phyloP scores from a whole-genome alignment of 2,113 vertebrate species.

The Cynoglossus semilaevis region DNA sequence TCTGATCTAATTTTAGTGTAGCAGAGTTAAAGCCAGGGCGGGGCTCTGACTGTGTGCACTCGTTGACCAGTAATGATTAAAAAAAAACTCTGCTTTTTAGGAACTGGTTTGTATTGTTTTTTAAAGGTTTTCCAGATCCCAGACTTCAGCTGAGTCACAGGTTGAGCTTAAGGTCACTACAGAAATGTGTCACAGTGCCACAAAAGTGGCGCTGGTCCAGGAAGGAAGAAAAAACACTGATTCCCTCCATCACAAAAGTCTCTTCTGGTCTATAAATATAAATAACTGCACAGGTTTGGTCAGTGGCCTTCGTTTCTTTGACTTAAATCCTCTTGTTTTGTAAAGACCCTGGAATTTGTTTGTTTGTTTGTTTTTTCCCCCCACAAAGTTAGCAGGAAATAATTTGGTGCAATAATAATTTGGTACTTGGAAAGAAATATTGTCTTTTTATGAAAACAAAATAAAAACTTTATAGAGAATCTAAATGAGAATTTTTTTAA shows the following conservation, averaged over 20 bases:
- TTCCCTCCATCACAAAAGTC: conserved; percentile 23
- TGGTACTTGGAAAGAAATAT: no score
- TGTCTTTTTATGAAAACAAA: no score
- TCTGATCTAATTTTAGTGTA: conserved; percentile 14
- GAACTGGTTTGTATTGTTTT: conserved; percentile 14
- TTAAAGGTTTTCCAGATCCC: neutral
- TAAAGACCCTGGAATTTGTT: no score
- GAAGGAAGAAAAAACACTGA: conserved; percentile 19
- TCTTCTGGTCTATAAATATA: conserved; percentile 21
- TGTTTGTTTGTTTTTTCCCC: no score
- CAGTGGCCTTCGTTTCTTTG: neutral
- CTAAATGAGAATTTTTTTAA: no score
- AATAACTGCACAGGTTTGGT: conserved; percentile 14
- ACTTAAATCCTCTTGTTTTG: neutral
- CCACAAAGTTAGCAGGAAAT: no score
- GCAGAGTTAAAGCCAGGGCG: conserved; percentile 5
- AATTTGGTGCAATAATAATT: no score
- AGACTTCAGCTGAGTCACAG: conserved; percentile 47
- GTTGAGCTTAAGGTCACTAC: conserved; percentile 27
- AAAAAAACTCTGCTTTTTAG: conserved; percentile 19
- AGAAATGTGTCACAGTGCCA: conserved; percentile 28
- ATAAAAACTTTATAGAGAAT: no score
- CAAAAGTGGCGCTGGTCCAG: conserved; percentile 45
- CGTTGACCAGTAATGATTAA: conserved; percentile 11
- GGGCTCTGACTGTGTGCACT: conserved; percentile 10